A percentile compares a stretch with the other conserved stretches of the same genome.
Conservation (phyloP, 2,113 vertebrate species). For the Eptesicus fuscus region DNA sequence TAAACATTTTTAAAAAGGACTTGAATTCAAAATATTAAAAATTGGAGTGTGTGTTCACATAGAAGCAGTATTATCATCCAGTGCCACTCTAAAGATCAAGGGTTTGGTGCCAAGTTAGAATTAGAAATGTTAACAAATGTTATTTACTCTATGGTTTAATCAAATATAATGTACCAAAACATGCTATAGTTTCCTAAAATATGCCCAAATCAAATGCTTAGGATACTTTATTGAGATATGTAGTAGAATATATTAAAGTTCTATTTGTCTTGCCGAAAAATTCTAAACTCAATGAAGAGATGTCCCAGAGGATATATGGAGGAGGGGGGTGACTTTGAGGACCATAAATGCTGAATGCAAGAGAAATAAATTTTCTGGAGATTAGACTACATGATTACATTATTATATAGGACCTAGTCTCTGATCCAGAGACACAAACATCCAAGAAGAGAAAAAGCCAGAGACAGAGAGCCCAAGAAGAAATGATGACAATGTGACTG, state of each 20-base stretch:
- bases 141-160: neutral
- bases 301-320: neutral
- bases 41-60: neutral
- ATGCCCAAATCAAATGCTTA: neutral
- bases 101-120: neutral
- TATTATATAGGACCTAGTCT: neutral
- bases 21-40: neutral
- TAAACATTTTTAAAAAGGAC: neutral
- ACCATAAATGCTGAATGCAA: neutral
- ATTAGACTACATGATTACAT: neutral
- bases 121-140: neutral
- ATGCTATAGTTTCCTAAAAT: neutral
- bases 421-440: neutral
- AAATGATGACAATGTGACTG: neutral
- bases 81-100: neutral
- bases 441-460: neutral
- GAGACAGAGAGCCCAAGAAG: neutral
- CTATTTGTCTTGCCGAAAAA: neutral
- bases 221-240: neutral
- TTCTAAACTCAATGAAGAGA: neutral
- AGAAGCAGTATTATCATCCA: neutral
- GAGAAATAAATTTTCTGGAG: neutral
- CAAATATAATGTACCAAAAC: neutral
- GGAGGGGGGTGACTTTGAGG: neutral
- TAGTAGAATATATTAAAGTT: neutral